Evolutionary conservation across 1,140 invertebrate species (phyloP).

Genomic region (Hypothenemus hampei): DNA sequence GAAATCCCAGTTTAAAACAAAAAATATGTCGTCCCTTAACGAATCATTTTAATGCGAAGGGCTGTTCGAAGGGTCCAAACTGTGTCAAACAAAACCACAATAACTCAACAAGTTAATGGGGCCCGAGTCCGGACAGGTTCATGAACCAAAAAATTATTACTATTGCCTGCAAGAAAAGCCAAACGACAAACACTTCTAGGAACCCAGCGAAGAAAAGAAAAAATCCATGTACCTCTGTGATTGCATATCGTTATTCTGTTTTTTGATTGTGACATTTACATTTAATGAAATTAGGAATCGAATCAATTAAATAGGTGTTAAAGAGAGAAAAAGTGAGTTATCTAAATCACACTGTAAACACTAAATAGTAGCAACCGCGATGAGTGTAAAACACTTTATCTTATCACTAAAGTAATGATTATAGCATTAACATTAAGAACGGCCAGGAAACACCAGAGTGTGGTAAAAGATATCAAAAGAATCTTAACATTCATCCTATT

Average conservation of each 20-base stretch:
- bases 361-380: constrained; percentile 35
- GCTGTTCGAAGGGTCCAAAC: constrained; percentile 27
- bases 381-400: constrained; percentile 39
- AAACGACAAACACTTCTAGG: constrained; percentile 16
- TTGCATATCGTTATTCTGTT: no score
- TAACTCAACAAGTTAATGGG: constrained; percentile 32
- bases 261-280: no score
- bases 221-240: no score
- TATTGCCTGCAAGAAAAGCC: constrained; percentile 14
- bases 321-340: constrained; percentile 25
- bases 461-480: constrained; percentile 12
- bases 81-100: constrained; percentile 34
- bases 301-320: constrained; percentile 3
- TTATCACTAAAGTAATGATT: constrained; percentile 40
- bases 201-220: constrained; percentile 4
- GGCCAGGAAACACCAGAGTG: constrained; percentile 19
- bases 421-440: constrained; percentile 38
- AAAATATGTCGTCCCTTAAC: not conserved
- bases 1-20: no score
- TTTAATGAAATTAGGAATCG: no score
- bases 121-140: constrained; percentile 18
- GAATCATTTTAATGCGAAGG: constrained; percentile 11
- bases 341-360: constrained; percentile 39
- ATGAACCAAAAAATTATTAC: constrained; percentile 18
- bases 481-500: not conserved